phyloP scores from a whole-genome alignment of 92 coral and sea anemone species.

The Galaxea fascicularis region DNA sequence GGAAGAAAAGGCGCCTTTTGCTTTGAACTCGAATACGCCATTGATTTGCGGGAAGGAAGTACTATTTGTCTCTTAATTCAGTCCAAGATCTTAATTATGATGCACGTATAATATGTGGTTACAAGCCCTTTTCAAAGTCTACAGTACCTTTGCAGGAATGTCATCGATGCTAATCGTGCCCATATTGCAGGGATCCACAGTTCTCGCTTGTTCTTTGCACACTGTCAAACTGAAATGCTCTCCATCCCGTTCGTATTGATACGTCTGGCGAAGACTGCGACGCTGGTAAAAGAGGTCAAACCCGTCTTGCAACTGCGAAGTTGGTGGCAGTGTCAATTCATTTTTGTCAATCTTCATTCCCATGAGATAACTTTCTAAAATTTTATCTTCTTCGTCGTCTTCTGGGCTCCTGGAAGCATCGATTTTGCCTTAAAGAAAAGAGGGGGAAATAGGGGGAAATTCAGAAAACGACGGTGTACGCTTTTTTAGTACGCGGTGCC shows the following conservation, averaged over 20 bases:
- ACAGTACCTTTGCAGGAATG: conserved; percentile 21
- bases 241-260: conserved; percentile 32
- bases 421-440: conserved; percentile 2
- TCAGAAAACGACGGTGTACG: background rate
- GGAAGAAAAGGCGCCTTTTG: too few relatives aligned
- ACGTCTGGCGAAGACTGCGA: conserved; percentile 52
- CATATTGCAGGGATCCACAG: background rate
- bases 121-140: background rate
- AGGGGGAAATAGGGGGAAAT: background rate
- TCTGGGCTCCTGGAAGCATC: conserved; percentile 8
- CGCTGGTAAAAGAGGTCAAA: conserved; percentile 52
- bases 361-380: conserved; percentile 47
- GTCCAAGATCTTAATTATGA: too few relatives aligned
- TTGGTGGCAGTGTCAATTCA: conserved; percentile 28
- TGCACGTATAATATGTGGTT: background rate
- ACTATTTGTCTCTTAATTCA: too few relatives aligned
- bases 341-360: conserved; percentile 50
- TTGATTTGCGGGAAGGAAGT: too few relatives aligned
- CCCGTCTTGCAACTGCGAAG: conserved; percentile 40
- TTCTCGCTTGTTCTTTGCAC: conserved; percentile 53
- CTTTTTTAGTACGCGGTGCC: background rate
- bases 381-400: conserved; percentile 48
- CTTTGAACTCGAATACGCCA: too few relatives aligned
- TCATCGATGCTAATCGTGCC: background rate
- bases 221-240: conserved; percentile 53